Conservation (phyloP, 2,113 vertebrate genomes). For the Catharus fuscescens region DNA sequence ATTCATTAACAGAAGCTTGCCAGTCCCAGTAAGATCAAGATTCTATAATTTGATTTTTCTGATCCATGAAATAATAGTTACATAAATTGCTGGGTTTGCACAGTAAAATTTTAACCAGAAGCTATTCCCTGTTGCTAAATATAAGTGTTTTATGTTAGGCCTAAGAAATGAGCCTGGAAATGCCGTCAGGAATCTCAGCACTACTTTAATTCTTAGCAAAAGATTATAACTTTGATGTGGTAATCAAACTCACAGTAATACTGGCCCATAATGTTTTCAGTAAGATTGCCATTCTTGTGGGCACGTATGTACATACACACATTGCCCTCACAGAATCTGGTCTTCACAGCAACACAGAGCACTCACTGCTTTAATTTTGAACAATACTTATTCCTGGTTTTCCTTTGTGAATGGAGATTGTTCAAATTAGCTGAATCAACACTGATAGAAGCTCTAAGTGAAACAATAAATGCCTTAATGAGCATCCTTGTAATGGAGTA, state of each 20-base stretch:
- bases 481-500: neutral
- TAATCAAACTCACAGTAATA: neutral
- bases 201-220: neutral
- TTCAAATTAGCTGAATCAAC: neutral
- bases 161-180: neutral
- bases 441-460: neutral
- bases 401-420: neutral
- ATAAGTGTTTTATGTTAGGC: neutral
- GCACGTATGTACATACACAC: neutral
- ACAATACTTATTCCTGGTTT: neutral
- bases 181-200: neutral
- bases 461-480: neutral
- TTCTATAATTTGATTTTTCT: neutral
- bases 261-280: neutral
- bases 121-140: neutral
- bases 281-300: neutral
- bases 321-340: neutral
- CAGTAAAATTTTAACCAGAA: neutral
- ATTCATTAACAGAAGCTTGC: neutral
- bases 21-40: neutral
- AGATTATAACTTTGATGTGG: neutral
- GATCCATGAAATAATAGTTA: neutral
- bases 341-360: neutral
- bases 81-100: neutral
- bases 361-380: neutral